These are phyloP conservation scores for Diadromus collaris DNA, from an alignment of 2,888 invertebrate genomes.

Conservation along the genomic window DNA sequence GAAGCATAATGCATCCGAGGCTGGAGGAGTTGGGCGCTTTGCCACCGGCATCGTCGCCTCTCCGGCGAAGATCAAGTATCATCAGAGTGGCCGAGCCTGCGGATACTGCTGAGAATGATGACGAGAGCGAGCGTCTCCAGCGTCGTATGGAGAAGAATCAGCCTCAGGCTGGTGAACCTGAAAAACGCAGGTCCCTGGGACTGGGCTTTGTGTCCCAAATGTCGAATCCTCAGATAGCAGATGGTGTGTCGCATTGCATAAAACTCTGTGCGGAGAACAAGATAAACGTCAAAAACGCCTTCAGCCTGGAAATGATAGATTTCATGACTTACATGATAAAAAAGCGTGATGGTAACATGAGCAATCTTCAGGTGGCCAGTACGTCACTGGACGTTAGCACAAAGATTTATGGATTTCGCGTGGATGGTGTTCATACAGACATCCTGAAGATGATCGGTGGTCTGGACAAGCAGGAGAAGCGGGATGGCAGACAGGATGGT, in stretches of 20 bases:
- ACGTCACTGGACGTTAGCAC: slow-evolving; percentile 94
- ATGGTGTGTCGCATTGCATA: slow-evolving; percentile 73
- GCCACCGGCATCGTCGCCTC: slow-evolving; percentile 51
- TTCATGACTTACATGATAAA: slow-evolving; percentile 90
- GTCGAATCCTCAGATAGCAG: slow-evolving; percentile 67
- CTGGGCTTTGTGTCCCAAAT: slow-evolving; percentile 66
- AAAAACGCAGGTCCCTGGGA: slow-evolving; percentile 69
- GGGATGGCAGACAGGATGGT: slow-evolving; percentile 52
- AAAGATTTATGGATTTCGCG: slow-evolving; percentile 93
- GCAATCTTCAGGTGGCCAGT: slow-evolving; percentile 90
- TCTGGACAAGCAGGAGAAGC: slow-evolving; percentile 81
- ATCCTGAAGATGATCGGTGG: slow-evolving; percentile 90
- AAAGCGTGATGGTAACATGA: slow-evolving; percentile 85
- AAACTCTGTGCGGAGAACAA: slow-evolving; percentile 81
- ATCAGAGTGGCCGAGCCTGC: background rate
- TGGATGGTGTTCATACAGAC: slow-evolving; percentile 92
- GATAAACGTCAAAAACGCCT: slow-evolving; percentile 94
- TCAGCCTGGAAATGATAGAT: slow-evolving; percentile 93
- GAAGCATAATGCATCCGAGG: slow-evolving; percentile 38
- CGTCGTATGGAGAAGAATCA: slow-evolving; percentile 61
- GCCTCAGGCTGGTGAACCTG: background rate
- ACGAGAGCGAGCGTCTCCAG: slow-evolving; percentile 72
- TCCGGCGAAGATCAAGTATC: slow-evolving; percentile 60
- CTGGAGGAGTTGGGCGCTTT: slow-evolving; percentile 37
- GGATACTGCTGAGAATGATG: slow-evolving; percentile 70